Base-by-base conservation (phyloP, 2,113 vertebrate species). In the Nerophis lumbriciformis region DNA sequence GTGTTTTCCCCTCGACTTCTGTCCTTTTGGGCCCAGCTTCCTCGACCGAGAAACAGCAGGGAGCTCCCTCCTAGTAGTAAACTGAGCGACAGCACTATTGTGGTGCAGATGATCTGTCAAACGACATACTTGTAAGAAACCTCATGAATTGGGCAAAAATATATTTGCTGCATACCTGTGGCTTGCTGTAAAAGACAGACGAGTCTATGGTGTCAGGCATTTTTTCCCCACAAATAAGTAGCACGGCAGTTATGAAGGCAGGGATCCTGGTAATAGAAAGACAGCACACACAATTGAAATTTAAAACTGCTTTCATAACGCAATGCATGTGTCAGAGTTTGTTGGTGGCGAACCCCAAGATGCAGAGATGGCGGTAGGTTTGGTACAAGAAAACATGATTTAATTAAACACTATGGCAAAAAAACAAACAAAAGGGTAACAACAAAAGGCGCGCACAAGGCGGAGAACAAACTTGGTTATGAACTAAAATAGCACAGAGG, bases 151-250 rank as follows among this genome's bases (percentile, higher is more conserved):
- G 6, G 19, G 7, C 6, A 15, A 6, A 6, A 57, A 44, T 5
- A 5, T 6, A 16, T 37, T 37, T 16, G 8, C 28, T 6, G 15
- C 15, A 59, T 89, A 99, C 96, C 94, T 99, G 96, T 19, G 87
- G 47, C 67, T 86, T 93, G 65, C 96, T 95, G 64, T 95, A 99
- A 88, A 97, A 97, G 87, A 94, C 95, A 1, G 92, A 90, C 2
- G 92, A 90, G 83, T 98, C 94, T 63, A 93, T 90, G 5, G 71
- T 90, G 19, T 88, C 66, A n/a, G 64, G 36, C 51, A 65, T 84
- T 72, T 82, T 91, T 61, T 76, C 79, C 19, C 94, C 96, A 66
- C 89, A 82, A 57, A 95, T 87, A 57, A 99, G 86, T 59, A 98
- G 85, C 74, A 92, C 60, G 65, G 93, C 92, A 38, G 95, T 89